Conservation (phyloP, 1,140 invertebrate species). For the Lucilia sericata region DNA sequence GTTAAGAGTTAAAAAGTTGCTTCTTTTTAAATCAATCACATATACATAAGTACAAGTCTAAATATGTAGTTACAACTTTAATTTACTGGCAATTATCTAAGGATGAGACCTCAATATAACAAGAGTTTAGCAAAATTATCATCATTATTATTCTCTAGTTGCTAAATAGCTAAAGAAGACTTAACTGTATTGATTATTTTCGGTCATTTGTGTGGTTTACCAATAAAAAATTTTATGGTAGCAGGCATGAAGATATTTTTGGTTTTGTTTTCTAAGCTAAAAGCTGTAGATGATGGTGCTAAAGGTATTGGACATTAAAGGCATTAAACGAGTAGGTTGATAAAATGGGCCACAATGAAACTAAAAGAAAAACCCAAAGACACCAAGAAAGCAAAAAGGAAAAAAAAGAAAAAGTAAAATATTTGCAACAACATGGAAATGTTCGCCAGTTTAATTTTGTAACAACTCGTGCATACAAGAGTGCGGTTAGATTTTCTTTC, state of each 20-base stretch:
- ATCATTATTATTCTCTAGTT: too few relatives aligned
- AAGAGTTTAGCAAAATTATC: too few relatives aligned
- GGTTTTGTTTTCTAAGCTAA: background rate
- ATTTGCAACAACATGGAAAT: background rate
- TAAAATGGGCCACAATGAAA: constrained; percentile 32
- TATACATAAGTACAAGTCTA: too few relatives aligned
- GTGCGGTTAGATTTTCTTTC: constrained; percentile 34
- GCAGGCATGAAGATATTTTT: background rate
- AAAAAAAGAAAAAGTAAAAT: background rate
- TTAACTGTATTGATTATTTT: background rate
- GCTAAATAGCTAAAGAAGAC: too few relatives aligned
- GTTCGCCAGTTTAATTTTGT: constrained; percentile 26
- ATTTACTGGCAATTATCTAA: too few relatives aligned
- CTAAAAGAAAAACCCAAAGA: too few relatives aligned
- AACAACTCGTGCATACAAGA: constrained; percentile 30
- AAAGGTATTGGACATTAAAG: background rate
- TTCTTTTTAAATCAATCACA: too few relatives aligned
- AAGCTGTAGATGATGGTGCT: constrained; percentile 1
- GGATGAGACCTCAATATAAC: too few relatives aligned
- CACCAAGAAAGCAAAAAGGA: too few relatives aligned
- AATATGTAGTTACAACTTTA: too few relatives aligned
- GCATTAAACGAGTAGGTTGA: constrained; percentile 19
- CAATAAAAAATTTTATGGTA: background rate
- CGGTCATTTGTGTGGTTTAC: background rate
- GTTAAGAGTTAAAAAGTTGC: too few relatives aligned